A percentile compares a stretch with the other conserved stretches of the same genome.
Conservation (phyloP, 2,888 invertebrate species). For the Frankliniella fusca region DNA sequence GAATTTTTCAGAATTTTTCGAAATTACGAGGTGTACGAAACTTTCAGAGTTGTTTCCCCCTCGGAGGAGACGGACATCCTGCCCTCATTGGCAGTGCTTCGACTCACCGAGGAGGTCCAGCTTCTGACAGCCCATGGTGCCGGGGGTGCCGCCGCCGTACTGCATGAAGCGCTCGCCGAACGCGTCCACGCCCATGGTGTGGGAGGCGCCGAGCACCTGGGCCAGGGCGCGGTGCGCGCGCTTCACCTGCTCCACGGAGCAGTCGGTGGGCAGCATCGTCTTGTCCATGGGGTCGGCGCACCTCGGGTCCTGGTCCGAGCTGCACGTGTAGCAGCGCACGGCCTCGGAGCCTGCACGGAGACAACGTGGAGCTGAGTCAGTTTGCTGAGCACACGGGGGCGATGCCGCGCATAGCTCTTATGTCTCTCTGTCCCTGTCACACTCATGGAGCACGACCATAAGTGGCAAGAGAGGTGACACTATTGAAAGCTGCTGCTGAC, state of each 20-base stretch:
- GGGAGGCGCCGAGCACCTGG: neutral
- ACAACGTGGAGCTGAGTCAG: no score
- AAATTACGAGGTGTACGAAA: no score
- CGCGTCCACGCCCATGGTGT: neutral
- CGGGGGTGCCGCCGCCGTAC: neutral
- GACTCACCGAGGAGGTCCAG: neutral
- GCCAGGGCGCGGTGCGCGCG: neutral
- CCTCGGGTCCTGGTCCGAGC: neutral
- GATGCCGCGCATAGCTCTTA: no score
- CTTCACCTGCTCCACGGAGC: neutral
- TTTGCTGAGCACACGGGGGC: no score
- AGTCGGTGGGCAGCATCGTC: neutral
- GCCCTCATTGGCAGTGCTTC: no score
- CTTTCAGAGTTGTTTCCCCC: no score
- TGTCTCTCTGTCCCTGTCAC: no score
- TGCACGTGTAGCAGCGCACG: neutral
- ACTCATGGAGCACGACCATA: no score
- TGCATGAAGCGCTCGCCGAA: neutral
- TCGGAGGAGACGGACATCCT: no score
- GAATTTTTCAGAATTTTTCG: no score
- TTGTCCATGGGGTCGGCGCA: slow-evolving; percentile 4
- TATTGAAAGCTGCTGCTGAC: no score
- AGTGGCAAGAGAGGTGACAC: no score
- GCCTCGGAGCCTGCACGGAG: slow-evolving; percentile 6
- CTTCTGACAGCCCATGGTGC: slow-evolving; percentile 5